Evolutionary conservation across 1,140 invertebrate species (phyloP), one percentile per base, ranked within the genome.

Genomic region (Apolygus lucorum): DNA sequence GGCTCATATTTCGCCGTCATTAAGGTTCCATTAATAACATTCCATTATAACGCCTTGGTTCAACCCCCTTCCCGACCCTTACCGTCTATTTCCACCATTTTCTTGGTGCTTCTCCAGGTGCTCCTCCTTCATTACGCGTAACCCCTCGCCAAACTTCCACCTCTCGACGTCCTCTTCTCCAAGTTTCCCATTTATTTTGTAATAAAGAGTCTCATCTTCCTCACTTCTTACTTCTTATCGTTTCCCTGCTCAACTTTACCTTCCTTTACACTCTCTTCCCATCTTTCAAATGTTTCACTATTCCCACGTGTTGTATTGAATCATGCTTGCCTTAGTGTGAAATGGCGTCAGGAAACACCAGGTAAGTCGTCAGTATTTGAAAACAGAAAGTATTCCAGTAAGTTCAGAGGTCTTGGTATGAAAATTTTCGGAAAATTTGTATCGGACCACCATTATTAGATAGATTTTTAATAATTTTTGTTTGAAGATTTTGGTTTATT

Each of bases 1-100:
- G 64, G 64, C 64, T 66, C 64, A 66, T 66, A 66, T 66, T 66
- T 66, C 64, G 27, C 64, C 64, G 64, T 66, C 64, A 66, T 66
- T 66, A 66, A 34, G 27, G 27, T 28, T 28, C 64, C 64, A 66
- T 66, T 66, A 66, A 66, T 66, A 66, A 66, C 64, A 66, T 66
- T 66, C 64, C 64, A 66, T 66, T 66, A 66, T 66, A 66, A 66
- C 64, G 64, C 64, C 64, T 66, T 66, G 64, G 27, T 14, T 34
- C 11, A 8, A 26, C 21, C 21, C 21, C 62, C 62, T 17, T 26
- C 62, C 62, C 26, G 22, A 25, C 26, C 22, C 62, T 26, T 27
- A 8, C 34, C 34, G 8, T 26, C 27, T n/a, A 34, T 25, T 11
- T 34, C 34, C 64, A n/a, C 28, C n/a, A n/a, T 29, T 28, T 34